Base-by-base conservation (phyloP, 2,113 vertebrate species). In the Callospermophilus lateralis region DNA sequence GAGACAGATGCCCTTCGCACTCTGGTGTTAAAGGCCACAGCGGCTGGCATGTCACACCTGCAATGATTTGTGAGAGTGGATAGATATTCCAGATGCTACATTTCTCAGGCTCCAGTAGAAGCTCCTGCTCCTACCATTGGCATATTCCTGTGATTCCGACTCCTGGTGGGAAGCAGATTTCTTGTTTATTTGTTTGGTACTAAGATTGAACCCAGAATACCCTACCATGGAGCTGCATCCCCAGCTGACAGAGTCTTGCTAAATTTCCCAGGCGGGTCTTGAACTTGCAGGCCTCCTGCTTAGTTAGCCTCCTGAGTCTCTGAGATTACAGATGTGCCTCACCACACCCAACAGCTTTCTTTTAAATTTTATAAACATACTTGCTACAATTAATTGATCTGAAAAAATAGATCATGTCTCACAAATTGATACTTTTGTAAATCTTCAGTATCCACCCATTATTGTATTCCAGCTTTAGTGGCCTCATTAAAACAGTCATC, bases 311-410 rank as follows among this genome's bases (percentile, higher is more conserved):
- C 20, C 55, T 58, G 55, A 58, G 55, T 58, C 55, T 9, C 61
- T 63, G 61, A 26, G 61, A 63, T 26, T 63, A 63, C 3, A 63
- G 58, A 26, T 10, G 61, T 63, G 61, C 9, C 10, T 9, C 26
- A 10, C 61, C 7, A 19, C 61, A 63, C 61, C 22, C 9, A 8
- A 28, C 22, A 28, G 61, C 22, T 63, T 63, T 88, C 88, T 72
- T 70, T 93, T 61, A 84, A 88, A 70, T 84, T 96, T 96, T 92
- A 89, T 79, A 89, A 96, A 80, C 20, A n/a, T 78, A 30, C 42
- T 51, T 87, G 20, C 16, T 76, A 32, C 77, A 91, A 96, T 84
- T 26, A 30, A 48, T 55, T 32, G 65, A 55, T 85, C n/a, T 78
- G 77, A 67, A 80, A 84, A 67, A 81, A 48, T 8, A 80, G 48